A percentile compares a stretch with the other conserved stretches of the same genome.
These are phyloP conservation scores for Bubo bubo DNA, from an alignment of 2,113 vertebrate genomes.

Conservation along the genomic window DNA sequence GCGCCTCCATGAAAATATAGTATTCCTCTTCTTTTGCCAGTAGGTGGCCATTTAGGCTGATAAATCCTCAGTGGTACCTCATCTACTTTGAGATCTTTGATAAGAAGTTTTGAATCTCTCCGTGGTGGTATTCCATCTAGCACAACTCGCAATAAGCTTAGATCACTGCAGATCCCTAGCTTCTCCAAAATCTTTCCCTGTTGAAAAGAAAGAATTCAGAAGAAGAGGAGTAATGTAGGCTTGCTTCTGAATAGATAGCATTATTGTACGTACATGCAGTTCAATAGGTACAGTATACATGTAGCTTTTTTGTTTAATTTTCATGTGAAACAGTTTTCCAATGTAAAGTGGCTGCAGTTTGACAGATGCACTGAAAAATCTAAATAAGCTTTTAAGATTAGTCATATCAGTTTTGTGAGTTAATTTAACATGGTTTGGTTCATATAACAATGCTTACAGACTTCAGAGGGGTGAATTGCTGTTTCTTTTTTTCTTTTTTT, in stretches of 20 bases:
- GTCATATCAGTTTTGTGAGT: background rate
- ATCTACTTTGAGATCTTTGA: slow-evolving; percentile 73
- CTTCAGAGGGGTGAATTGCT: background rate
- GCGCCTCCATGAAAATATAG: slow-evolving; percentile 82
- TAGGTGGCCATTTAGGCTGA: slow-evolving; percentile 63
- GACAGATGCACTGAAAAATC: background rate
- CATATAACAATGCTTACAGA: background rate
- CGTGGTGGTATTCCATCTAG: background rate
- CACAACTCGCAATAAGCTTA: slow-evolving; percentile 50
- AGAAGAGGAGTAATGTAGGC: background rate
- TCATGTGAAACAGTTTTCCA: background rate
- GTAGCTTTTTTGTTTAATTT: background rate
- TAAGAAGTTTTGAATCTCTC: slow-evolving; percentile 55
- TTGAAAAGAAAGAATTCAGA: background rate
- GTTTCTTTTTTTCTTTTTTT: background rate
- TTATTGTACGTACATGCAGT: background rate
- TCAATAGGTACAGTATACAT: background rate
- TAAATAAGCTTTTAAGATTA: background rate
- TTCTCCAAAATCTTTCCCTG: slow-evolving; percentile 79
- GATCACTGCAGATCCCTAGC: slow-evolving; percentile 74
- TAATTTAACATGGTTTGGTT: background rate
- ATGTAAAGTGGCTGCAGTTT: background rate
- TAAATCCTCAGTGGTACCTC: slow-evolving; percentile 79
- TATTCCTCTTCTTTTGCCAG: slow-evolving; percentile 67
- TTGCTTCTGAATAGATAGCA: background rate